Conservation (phyloP, 2,797 vertebrate species). For the Catostomus latipinnis region DNA sequence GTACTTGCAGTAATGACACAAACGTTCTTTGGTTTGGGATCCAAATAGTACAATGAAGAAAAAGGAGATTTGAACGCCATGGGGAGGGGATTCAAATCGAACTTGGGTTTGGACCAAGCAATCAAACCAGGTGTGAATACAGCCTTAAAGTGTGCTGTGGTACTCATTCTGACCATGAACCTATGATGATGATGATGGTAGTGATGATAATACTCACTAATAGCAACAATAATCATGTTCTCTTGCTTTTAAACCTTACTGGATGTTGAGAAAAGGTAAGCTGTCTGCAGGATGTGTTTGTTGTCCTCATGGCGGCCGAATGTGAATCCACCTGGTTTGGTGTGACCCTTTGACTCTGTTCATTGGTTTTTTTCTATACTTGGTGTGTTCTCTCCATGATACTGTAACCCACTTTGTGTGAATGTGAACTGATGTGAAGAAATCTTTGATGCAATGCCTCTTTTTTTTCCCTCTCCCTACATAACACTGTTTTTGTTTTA, state of each 20-base stretch:
- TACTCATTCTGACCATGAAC: constrained; percentile 50
- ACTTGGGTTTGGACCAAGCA: too few relatives aligned
- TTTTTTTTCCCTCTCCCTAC: constrained; percentile 34
- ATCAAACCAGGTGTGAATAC: not conserved
- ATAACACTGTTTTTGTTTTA: constrained; percentile 31
- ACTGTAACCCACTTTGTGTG: constrained; percentile 43
- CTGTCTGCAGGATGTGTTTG: constrained; percentile 56
- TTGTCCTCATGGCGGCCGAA: constrained; percentile 41
- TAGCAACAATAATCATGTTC: constrained; percentile 67
- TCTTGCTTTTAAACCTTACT: constrained; percentile 70
- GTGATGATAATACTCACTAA: constrained; percentile 50
- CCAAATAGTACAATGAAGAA: too few relatives aligned
- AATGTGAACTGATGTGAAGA: constrained; percentile 54
- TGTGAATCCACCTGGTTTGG: constrained; percentile 51
- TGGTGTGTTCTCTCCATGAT: constrained; percentile 46
- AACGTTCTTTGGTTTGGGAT: too few relatives aligned
- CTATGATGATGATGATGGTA: constrained; percentile 54
- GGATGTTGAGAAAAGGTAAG: constrained; percentile 75
- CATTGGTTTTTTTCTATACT: constrained; percentile 31
- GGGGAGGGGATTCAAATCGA: too few relatives aligned
- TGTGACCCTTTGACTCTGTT: constrained; percentile 51
- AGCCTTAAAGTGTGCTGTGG: not conserved
- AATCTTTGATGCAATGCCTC: constrained; percentile 37
- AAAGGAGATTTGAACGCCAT: too few relatives aligned
- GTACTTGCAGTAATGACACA: too few relatives aligned